Evolutionary conservation across 2,888 invertebrate genomes (phyloP).

Genomic region (Spilosoma lubricipeda): DNA sequence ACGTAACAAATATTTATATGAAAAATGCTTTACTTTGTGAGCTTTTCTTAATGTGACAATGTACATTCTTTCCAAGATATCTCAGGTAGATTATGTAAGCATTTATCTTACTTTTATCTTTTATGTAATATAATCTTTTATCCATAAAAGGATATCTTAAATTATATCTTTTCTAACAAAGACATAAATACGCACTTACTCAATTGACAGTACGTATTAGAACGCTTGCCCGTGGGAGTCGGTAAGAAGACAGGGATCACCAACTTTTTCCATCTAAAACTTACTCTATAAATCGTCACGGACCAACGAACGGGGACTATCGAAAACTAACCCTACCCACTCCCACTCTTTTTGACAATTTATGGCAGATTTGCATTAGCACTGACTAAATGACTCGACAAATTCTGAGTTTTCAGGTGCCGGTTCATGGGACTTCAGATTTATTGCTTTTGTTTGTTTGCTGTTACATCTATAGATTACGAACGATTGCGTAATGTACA

Average conservation of each 20-base stretch:
- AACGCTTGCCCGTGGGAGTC: constrained; percentile 56
- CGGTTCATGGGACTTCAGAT: constrained; percentile 45
- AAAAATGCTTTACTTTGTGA: not conserved
- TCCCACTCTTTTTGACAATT: constrained; percentile 76
- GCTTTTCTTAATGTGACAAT: not conserved
- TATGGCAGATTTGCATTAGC: constrained; percentile 81
- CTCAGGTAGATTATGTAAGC: not conserved
- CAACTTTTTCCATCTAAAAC: constrained; percentile 84
- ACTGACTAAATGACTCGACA: constrained; percentile 67
- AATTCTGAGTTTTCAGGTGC: constrained; percentile 54
- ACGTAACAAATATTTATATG: constrained; percentile 10
- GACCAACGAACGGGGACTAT: constrained; percentile 64
- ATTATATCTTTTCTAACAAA: constrained; percentile 29
- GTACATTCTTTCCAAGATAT: not conserved
- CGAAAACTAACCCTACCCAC: constrained; percentile 51
- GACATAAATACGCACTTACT: constrained; percentile 53
- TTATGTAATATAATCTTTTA: not conserved
- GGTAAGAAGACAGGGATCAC: constrained; percentile 69
- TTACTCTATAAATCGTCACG: constrained; percentile 82
- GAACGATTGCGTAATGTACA: not conserved
- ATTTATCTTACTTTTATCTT: not conserved
- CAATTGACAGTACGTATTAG: constrained; percentile 60
- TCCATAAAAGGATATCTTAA: not conserved
- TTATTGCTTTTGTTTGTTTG: constrained; percentile 39
- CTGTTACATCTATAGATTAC: not conserved